These are phyloP conservation scores for Drosophila trapezifrons DNA, from an alignment of 1,140 invertebrate species.

Conservation along the genomic window DNA sequence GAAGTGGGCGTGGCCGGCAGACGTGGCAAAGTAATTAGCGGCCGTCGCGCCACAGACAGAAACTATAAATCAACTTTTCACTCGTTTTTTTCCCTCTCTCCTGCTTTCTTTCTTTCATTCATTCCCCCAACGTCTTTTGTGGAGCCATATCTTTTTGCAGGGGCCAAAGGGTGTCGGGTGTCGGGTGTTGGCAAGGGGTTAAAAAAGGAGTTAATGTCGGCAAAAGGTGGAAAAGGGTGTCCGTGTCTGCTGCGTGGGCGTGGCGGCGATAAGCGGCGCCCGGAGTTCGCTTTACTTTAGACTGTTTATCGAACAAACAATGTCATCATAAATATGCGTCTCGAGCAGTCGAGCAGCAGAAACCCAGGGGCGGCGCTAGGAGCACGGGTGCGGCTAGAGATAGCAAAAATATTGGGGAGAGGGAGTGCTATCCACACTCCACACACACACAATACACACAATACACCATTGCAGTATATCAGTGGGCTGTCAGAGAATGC, in stretches of 20 bases:
- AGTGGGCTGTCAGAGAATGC: background rate
- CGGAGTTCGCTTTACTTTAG: constrained; percentile 60
- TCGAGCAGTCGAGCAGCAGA: constrained; percentile 13
- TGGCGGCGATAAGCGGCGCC: constrained; percentile 11
- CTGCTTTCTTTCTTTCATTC: background rate
- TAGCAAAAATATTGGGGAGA: background rate
- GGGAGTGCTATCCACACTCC: background rate
- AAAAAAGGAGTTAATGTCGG: constrained; percentile 3
- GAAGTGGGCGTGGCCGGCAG: constrained; percentile 60
- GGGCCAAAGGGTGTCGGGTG: background rate
- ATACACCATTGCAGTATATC: background rate
- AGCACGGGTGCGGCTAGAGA: constrained; percentile 25
- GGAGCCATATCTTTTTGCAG: constrained; percentile 24
- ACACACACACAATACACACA: background rate
- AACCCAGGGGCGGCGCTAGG: background rate
- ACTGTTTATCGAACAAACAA: constrained; percentile 82
- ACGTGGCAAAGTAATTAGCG: constrained; percentile 81
- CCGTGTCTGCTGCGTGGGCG: constrained; percentile 60
- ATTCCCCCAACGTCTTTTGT: constrained; percentile 48
- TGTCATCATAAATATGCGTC: constrained; percentile 81
- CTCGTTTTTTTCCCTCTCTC: background rate
- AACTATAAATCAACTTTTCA: constrained; percentile 79
- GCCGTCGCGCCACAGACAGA: constrained; percentile 72
- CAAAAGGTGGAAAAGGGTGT: background rate
- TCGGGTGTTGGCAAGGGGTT: background rate